Evolutionary conservation across 2,113 vertebrate species (phyloP).

Genomic region (Cyprinus carpio): DNA sequence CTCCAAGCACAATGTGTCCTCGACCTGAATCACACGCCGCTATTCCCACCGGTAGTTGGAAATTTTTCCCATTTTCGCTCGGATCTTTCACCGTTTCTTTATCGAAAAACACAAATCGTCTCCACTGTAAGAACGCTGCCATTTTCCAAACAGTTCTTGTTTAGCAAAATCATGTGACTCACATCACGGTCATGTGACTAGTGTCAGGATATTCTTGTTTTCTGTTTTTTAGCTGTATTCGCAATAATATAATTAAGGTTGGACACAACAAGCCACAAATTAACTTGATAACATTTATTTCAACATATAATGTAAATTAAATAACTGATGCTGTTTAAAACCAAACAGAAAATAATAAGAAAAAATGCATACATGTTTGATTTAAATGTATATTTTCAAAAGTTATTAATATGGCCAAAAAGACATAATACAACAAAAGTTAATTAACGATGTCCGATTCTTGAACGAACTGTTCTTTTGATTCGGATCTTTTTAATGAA

Average conservation of each 20-base stretch:
- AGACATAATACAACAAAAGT: too few relatives aligned
- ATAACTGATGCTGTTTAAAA: background rate
- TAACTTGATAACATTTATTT: too few relatives aligned
- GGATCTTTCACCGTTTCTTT: conserved; percentile 85
- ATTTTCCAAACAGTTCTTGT: conserved; percentile 60
- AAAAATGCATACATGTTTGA: too few relatives aligned
- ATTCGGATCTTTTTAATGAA: too few relatives aligned
- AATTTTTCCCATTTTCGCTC: conserved; percentile 75
- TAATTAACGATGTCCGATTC: too few relatives aligned
- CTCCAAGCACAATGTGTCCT: conserved; percentile 89
- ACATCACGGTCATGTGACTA: conserved; percentile 47
- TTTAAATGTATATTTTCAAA: too few relatives aligned
- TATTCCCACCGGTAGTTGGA: conserved; percentile 81
- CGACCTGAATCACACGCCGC: conserved; percentile 90
- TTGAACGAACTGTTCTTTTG: too few relatives aligned
- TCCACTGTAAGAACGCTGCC: conserved; percentile 89
- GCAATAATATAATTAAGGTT: background rate
- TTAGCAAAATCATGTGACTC: conserved; percentile 58
- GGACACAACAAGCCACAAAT: background rate
- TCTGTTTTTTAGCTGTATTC: background rate
- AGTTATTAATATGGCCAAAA: too few relatives aligned
- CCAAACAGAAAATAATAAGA: background rate
- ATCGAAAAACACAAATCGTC: conserved; percentile 94
- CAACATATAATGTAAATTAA: background rate
- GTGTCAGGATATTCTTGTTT: background rate